A percentile compares a stretch with the other conserved stretches of the same genome.
These are phyloP conservation scores for Malurus leucopterus DNA, from an alignment of 2,797 vertebrate genomes.

Conservation along the genomic window DNA sequence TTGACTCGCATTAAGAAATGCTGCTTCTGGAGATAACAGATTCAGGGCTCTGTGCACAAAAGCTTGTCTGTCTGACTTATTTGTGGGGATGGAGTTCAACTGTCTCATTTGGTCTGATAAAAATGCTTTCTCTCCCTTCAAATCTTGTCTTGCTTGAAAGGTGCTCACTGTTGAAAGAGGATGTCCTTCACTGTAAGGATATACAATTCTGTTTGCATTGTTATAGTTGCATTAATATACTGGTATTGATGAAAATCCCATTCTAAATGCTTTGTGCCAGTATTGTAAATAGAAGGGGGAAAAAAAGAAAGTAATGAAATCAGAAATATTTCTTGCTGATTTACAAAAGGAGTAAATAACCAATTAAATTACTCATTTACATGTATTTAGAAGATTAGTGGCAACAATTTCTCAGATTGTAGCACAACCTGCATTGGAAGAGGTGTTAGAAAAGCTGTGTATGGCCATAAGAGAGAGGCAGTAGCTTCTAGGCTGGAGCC, in stretches of 20 bases:
- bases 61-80: not conserved
- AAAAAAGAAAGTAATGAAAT: not conserved
- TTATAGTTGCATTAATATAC: not conserved
- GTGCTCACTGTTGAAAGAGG: not conserved
- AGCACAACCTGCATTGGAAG: not conserved
- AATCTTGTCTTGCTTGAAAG: not conserved
- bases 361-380: not conserved
- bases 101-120: slow-evolving; percentile 2
- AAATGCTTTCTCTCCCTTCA: not conserved
- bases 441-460: not conserved
- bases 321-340: not conserved
- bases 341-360: not conserved
- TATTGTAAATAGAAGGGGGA: not conserved
- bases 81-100: not conserved
- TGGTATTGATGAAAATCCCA: not conserved
- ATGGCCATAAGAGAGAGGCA: not conserved
- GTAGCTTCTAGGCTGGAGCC: not conserved
- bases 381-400: not conserved
- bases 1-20: not conserved
- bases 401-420: not conserved
- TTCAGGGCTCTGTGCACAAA: not conserved
- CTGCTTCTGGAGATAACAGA: slow-evolving; percentile 16
- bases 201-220: not conserved
- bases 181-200: not conserved
- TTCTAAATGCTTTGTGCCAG: not conserved